Base-by-base conservation (phyloP, 2,888 invertebrate genomes). In the Plusia festucae region DNA sequence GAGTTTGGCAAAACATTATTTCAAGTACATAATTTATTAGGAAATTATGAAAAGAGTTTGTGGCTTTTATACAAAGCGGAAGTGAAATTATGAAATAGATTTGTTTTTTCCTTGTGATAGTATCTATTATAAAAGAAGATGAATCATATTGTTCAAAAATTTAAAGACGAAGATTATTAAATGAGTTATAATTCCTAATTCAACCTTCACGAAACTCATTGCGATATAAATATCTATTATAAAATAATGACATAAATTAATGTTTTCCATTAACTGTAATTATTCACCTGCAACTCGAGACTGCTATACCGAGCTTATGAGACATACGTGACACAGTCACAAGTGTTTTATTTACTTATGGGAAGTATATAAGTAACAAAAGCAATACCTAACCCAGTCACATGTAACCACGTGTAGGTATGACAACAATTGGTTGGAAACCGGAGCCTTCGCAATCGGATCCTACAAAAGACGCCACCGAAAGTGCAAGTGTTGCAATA, bases 401-500 rank as follows among this genome's bases (percentile, higher is more conserved):
- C 65, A 57, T 65, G 56, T 71, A 64, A 81, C 76, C 82, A 83
- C 81, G 82, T 85, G 78, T 80, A 79, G 75, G 67, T 77, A 76
- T 74, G 60, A 73, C 46, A 67, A 86, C 83, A 84, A 82, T 83
- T 73, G 84, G 32, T 69, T 63, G 72, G 88, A 85, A 89, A 90
- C 86, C 86, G 80, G 85, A 88, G 84, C 73, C 76, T 24, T 78
- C 72, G 91, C 84, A 87, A 91, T 84, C 77, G 73, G 88, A 89
- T 81, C 78, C 79, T 78, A 86, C 86, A 86, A 88, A 87, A 84
- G 86, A 83, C 85, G 81, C 86, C 85, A 88, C 88, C 84, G 93
- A 95, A 94, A 95, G 94, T 93, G 95, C 94, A 95, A 95, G 95
- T 95, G 95, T 94, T 91, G 88, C 93, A 90, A 93, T 91, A 93